These are phyloP conservation scores for Epinotia nisella DNA, from an alignment of 2,888 invertebrate species.

Conservation along the genomic window DNA sequence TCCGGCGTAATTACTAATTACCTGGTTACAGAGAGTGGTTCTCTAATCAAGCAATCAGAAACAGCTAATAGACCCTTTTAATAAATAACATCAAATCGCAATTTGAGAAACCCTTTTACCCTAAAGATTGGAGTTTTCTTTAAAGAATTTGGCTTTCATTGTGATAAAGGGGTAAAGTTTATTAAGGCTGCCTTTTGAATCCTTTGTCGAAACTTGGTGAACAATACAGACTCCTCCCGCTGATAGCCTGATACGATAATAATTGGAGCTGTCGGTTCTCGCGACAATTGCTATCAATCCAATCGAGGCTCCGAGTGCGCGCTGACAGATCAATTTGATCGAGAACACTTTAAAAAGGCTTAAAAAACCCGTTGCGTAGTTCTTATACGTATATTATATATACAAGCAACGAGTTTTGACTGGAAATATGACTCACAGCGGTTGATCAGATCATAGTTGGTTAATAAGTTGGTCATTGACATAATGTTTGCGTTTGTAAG, in stretches of 20 bases:
- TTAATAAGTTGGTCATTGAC: too few species aligned
- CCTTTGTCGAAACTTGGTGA: conserved; percentile 35
- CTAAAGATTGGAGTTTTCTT: background rate
- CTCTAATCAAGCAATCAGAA: conserved; percentile 34
- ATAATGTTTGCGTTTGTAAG: too few species aligned
- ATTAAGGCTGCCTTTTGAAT: conserved; percentile 31
- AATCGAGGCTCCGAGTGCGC: conserved; percentile 21
- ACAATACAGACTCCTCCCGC: conserved; percentile 16
- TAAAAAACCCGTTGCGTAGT: conserved; percentile 12
- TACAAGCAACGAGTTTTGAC: background rate
- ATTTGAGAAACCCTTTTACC: conserved; percentile 26
- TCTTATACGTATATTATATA: too few species aligned
- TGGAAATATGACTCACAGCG: too few species aligned
- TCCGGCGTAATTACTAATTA: background rate
- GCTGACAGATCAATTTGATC: conserved; percentile 36
- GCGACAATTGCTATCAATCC: conserved; percentile 36
- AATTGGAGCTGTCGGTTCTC: conserved; percentile 37
- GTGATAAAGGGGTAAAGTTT: conserved; percentile 32
- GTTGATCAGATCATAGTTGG: too few species aligned
- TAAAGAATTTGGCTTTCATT: conserved; percentile 21
- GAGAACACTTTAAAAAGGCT: conserved; percentile 10
- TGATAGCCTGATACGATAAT: conserved; percentile 28
- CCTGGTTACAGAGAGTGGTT: background rate
- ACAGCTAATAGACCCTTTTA: conserved; percentile 16
- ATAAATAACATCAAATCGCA: conserved; percentile 28